Percentiles rank a stretch among this genome's conserved stretches.
These are phyloP conservation scores for Syngnathus typhle DNA, from an alignment of 2,113 vertebrate genomes.

Conservation along the genomic window DNA sequence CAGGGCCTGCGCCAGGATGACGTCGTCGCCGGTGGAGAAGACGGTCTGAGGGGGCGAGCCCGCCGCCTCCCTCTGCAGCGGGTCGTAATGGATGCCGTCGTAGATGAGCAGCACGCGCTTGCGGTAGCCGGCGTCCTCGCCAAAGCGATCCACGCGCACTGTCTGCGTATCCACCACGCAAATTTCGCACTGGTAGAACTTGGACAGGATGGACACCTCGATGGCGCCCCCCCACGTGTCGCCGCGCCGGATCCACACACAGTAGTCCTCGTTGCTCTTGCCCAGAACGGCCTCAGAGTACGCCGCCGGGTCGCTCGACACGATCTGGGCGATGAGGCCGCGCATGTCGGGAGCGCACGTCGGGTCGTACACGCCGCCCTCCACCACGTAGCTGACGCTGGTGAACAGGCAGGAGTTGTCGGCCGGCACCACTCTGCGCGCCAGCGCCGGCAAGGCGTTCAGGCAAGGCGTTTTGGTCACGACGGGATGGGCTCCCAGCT, in stretches of 20 bases:
- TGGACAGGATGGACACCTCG: constrained; percentile 92
- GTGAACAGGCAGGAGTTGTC: constrained; percentile 99
- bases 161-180: constrained; percentile 98
- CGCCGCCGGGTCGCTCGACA: constrained; percentile 81
- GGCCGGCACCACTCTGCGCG: constrained; percentile 82
- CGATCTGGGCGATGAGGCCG: constrained; percentile 87
- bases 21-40: constrained; percentile 83
- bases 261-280: constrained; percentile 90
- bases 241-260: constrained; percentile 85
- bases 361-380: constrained; percentile 86
- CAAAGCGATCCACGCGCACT: constrained; percentile 90
- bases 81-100: constrained; percentile 96
- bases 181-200: constrained; percentile 96
- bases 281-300: constrained; percentile 91
- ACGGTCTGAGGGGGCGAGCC: constrained; percentile 86
- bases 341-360: constrained; percentile 88
- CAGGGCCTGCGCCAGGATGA: constrained; percentile 87
- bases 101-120: constrained; percentile 92
- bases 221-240: constrained; percentile 98
- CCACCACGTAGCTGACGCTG: constrained; percentile 90
- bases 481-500: constrained; percentile 55
- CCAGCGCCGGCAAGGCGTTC: constrained; percentile 72
- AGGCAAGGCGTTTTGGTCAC: constrained; percentile 62
- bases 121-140: constrained; percentile 88
- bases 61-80: constrained; percentile 77